Evolutionary conservation across 2,888 invertebrate genomes (phyloP).

Genomic region (Sesia apiformis): DNA sequence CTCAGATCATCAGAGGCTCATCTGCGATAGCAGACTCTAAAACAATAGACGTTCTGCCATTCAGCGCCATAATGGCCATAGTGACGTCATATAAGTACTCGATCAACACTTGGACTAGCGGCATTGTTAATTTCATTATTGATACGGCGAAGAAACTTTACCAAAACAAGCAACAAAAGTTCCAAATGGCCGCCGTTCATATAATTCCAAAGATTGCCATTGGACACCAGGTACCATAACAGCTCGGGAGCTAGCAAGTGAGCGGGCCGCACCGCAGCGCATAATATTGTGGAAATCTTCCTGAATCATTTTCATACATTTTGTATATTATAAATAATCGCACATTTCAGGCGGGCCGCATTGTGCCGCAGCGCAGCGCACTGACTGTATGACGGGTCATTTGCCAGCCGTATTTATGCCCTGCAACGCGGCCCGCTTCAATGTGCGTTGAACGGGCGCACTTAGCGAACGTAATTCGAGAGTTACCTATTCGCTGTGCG

Average conservation of each 20-base stretch:
- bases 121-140: slow-evolving; percentile 75
- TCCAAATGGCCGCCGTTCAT: slow-evolving; percentile 68
- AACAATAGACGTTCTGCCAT: slow-evolving; percentile 58
- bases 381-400: too few species aligned
- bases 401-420: too few species aligned
- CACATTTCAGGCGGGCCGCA: too few species aligned
- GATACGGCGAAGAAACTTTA: slow-evolving; percentile 57
- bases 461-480: too few species aligned
- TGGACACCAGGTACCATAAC: slow-evolving; percentile 57
- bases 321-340: background rate
- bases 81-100: slow-evolving; percentile 76
- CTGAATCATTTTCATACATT: too few species aligned
- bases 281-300: too few species aligned
- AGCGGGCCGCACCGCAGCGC: too few species aligned
- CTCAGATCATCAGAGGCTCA: slow-evolving; percentile 72
- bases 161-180: slow-evolving; percentile 48
- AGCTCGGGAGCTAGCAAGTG: too few species aligned
- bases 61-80: slow-evolving; percentile 74
- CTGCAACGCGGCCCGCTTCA: too few species aligned
- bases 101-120: slow-evolving; percentile 74
- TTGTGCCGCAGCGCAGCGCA: too few species aligned
- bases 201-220: slow-evolving; percentile 76
- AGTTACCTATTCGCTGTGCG: too few species aligned
- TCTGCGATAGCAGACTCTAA: slow-evolving; percentile 41
- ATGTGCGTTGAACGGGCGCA: too few species aligned